These are phyloP conservation scores for Sarcophaga carnaria DNA, from an alignment of 2,888 invertebrate species.

Conservation along the genomic window DNA sequence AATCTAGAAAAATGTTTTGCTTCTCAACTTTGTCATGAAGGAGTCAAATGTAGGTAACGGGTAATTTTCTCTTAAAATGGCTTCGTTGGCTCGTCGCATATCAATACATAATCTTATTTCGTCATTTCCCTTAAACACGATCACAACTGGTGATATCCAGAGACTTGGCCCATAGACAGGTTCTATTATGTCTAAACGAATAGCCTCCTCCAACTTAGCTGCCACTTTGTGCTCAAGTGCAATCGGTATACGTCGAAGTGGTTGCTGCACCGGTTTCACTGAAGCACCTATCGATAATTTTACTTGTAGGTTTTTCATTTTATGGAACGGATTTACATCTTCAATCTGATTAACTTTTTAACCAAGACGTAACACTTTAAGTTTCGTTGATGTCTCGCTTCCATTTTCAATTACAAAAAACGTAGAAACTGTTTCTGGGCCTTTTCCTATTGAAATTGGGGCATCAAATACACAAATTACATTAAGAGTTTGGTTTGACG, in stretches of 20 bases:
- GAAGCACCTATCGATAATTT: slow-evolving; percentile 30
- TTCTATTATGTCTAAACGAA: slow-evolving; percentile 70
- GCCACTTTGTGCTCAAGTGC: no score
- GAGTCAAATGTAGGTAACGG: slow-evolving; percentile 27
- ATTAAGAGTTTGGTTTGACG: slow-evolving; percentile 46
- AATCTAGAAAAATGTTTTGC: slow-evolving; percentile 74
- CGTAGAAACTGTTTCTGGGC: slow-evolving; percentile 32
- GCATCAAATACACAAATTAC: slow-evolving; percentile 58
- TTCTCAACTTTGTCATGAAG: slow-evolving; percentile 70
- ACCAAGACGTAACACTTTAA: slow-evolving; percentile 49
- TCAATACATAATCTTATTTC: slow-evolving; percentile 46
- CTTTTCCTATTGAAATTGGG: slow-evolving; percentile 25
- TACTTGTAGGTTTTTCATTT: slow-evolving; percentile 46
- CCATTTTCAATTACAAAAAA: slow-evolving; percentile 53
- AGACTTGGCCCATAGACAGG: slow-evolving; percentile 73
- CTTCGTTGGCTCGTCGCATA: slow-evolving; percentile 25
- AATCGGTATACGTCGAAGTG: no score
- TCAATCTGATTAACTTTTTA: slow-evolving; percentile 46
- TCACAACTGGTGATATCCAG: slow-evolving; percentile 77
- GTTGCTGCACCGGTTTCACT: no score
- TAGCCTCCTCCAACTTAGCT: no score
- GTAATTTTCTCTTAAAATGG: slow-evolving; percentile 36
- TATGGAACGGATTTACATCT: slow-evolving; percentile 42
- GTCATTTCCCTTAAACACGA: slow-evolving; percentile 65
- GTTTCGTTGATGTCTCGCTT: slow-evolving; percentile 47